These are phyloP conservation scores for Itoplectis maculator DNA, from an alignment of 2,888 invertebrate species.

Conservation along the genomic window DNA sequence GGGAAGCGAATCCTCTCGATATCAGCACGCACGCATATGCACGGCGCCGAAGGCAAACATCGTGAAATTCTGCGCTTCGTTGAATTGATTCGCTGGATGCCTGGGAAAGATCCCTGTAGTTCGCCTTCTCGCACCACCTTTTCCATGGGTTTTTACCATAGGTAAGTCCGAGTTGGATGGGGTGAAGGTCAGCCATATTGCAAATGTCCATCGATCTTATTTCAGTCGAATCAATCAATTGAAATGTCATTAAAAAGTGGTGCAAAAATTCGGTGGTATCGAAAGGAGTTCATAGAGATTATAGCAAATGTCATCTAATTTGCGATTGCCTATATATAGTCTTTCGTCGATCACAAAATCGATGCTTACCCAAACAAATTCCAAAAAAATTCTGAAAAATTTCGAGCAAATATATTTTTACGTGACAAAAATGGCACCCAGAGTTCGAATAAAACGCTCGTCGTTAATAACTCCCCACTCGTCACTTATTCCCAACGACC, in stretches of 20 bases:
- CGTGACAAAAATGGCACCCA: too few relatives aligned
- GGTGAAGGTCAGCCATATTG: background rate
- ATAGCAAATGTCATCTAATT: background rate
- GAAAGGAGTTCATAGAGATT: too few relatives aligned
- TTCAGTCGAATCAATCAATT: too few relatives aligned
- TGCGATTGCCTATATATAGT: background rate
- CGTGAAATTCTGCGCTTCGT: conserved; percentile 40
- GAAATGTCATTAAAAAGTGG: too few relatives aligned
- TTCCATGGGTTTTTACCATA: background rate
- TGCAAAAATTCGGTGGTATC: background rate
- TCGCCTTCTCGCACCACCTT: conserved; percentile 12
- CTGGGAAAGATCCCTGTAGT: conserved; percentile 6
- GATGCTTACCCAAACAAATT: background rate
- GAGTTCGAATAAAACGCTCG: background rate
- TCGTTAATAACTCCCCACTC: background rate
- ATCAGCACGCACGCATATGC: conserved; percentile 35
- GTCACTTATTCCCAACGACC: conserved; percentile 3
- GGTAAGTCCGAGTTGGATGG: background rate
- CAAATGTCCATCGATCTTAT: background rate
- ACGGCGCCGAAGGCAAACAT: conserved; percentile 39
- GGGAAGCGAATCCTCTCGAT: conserved; percentile 5
- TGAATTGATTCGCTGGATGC: conserved; percentile 40
- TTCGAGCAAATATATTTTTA: background rate
- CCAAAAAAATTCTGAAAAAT: too few relatives aligned
- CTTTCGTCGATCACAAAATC: background rate